These are phyloP conservation scores for Nothocercus julius DNA, from an alignment of 2,113 vertebrate genomes.

Conservation along the genomic window DNA sequence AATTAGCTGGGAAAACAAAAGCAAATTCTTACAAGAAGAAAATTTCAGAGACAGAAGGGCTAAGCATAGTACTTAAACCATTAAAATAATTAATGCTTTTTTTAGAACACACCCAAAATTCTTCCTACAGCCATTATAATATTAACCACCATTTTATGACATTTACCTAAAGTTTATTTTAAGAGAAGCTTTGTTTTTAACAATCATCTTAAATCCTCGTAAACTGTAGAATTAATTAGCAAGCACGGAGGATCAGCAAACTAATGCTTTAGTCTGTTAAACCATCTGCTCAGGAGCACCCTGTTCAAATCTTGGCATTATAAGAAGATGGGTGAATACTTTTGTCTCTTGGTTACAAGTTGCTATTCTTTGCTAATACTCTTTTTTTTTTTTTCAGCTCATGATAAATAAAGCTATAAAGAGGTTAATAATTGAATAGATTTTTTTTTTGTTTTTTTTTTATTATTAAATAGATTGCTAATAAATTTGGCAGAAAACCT, in stretches of 20 bases:
- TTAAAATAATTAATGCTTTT: not conserved
- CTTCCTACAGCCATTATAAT: slow-evolving; percentile 31
- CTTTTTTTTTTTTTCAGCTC: slow-evolving; percentile 17
- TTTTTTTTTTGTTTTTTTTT: slow-evolving; percentile 3
- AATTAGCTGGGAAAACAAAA: slow-evolving; percentile 51
- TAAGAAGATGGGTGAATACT: slow-evolving; percentile 62
- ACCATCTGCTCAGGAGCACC: slow-evolving; percentile 80
- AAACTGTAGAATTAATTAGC: slow-evolving; percentile 85
- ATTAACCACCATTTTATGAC: slow-evolving; percentile 61
- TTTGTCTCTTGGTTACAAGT: slow-evolving; percentile 59
- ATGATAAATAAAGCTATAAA: slow-evolving; percentile 46
- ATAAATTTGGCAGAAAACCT: slow-evolving; percentile 31
- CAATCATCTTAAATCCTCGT: slow-evolving; percentile 79
- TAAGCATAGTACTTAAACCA: not conserved
- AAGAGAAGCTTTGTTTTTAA: slow-evolving; percentile 78
- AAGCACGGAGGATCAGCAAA: slow-evolving; percentile 78
- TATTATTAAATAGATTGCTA: slow-evolving; percentile 37
- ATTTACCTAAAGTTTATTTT: slow-evolving; percentile 77
- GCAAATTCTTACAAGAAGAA: slow-evolving; percentile 26
- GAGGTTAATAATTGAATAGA: slow-evolving; percentile 35
- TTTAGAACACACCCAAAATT: not conserved
- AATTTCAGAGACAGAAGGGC: slow-evolving; percentile 17
- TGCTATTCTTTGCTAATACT: slow-evolving; percentile 48
- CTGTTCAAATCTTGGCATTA: slow-evolving; percentile 75
- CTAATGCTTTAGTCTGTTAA: slow-evolving; percentile 83